Evolutionary conservation across 2,888 invertebrate species (phyloP).

Genomic region (Panopea generosa): DNA sequence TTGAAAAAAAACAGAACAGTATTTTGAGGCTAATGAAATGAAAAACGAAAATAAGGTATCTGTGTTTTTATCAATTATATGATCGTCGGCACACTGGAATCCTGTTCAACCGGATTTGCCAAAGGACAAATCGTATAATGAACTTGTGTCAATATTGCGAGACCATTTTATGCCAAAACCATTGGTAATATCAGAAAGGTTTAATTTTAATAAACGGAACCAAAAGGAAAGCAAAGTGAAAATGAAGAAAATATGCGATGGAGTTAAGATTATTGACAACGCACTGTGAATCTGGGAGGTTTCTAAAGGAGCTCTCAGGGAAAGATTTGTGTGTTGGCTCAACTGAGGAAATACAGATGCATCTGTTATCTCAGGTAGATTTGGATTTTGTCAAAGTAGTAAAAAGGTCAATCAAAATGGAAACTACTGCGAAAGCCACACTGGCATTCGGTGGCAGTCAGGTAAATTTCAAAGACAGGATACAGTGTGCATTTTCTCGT

Average conservation of each 20-base stretch:
- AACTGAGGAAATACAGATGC: constrained; percentile 27
- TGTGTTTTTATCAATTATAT: constrained; percentile 24
- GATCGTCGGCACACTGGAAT: background rate
- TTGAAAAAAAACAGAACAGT: constrained; percentile 23
- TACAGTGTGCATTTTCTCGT: too few species aligned
- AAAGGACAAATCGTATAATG: too few species aligned
- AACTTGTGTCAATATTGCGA: background rate
- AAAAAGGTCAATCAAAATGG: constrained; percentile 11
- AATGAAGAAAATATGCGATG: constrained; percentile 30
- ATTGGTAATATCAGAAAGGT: constrained; percentile 30
- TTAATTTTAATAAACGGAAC: constrained; percentile 36
- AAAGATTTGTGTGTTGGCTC: constrained; percentile 36
- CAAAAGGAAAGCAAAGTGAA: constrained; percentile 26
- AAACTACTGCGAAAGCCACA: constrained; percentile 21
- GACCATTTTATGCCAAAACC: constrained; percentile 24
- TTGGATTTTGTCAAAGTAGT: constrained; percentile 3
- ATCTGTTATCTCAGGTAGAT: constrained; percentile 15
- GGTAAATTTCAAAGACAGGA: background rate
- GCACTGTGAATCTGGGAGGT: constrained; percentile 32
- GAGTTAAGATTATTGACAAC: constrained; percentile 10
- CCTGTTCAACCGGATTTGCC: too few species aligned
- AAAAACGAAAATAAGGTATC: constrained; percentile 17
- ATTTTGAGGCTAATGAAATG: constrained; percentile 22
- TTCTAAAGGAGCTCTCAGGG: constrained; percentile 27
- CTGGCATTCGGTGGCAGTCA: background rate